Conservation (phyloP, 2,797 vertebrate species). For the Amblyopsis hoosieri region DNA sequence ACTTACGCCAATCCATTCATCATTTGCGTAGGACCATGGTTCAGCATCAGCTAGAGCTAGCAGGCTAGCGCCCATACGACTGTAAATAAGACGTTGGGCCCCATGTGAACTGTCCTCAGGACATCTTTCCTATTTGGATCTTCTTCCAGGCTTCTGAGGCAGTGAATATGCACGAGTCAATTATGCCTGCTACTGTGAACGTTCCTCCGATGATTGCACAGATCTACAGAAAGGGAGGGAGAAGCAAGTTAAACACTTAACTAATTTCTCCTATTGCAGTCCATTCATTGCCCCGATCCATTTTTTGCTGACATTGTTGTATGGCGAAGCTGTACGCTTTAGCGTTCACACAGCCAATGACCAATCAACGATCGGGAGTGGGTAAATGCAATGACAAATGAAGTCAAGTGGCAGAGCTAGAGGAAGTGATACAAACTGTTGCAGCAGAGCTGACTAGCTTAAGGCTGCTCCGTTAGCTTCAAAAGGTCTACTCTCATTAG, state of each 20-base stretch:
- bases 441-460: too few species aligned
- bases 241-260: slow-evolving; percentile 1
- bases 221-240: slow-evolving; percentile 76
- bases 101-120: slow-evolving; percentile 62
- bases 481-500: too few species aligned
- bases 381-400: too few species aligned
- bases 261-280: not conserved
- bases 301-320: too few species aligned
- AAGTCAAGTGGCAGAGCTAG: too few species aligned
- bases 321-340: too few species aligned
- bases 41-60: slow-evolving; percentile 54
- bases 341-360: too few species aligned
- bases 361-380: too few species aligned
- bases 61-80: slow-evolving; percentile 54
- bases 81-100: slow-evolving; percentile 59
- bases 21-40: slow-evolving; percentile 32
- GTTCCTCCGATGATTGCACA: slow-evolving; percentile 98
- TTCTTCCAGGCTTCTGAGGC: slow-evolving; percentile 99
- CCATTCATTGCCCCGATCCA: too few species aligned
- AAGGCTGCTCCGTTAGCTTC: too few species aligned
- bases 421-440: too few species aligned
- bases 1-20: slow-evolving; percentile 39
- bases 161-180: slow-evolving; percentile 98
- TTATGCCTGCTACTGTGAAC: slow-evolving; percentile 97
- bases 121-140: slow-evolving; percentile 98